These are phyloP conservation scores for Channa striata DNA, from an alignment of 2,797 vertebrate genomes.

Conservation along the genomic window DNA sequence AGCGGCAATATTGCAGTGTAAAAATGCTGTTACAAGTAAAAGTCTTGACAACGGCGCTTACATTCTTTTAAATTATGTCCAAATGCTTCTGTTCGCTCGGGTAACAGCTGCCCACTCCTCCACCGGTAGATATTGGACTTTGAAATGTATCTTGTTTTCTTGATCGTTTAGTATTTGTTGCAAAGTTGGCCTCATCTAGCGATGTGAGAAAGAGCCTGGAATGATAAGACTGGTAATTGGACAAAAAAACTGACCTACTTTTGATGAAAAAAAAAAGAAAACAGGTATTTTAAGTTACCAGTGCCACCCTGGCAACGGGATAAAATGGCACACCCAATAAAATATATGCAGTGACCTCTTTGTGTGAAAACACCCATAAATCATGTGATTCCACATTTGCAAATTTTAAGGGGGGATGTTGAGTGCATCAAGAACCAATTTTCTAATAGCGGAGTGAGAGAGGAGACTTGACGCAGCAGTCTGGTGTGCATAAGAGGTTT, in stretches of 20 bases:
- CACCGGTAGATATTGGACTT: neutral
- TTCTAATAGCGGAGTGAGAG: conserved; percentile 43
- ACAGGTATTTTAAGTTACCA: neutral
- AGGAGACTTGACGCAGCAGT: conserved; percentile 82
- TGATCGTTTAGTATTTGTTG: neutral
- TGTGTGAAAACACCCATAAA: conserved; percentile 5
- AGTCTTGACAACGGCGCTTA: neutral
- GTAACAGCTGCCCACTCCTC: neutral
- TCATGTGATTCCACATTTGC: conserved; percentile 14
- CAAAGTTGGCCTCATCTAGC: neutral
- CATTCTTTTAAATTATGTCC: neutral
- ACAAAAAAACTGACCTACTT: neutral
- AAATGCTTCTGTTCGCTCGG: no score
- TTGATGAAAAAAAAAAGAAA: neutral
- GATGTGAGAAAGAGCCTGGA: neutral
- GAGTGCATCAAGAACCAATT: conserved; percentile 51
- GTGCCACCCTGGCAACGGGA: neutral
- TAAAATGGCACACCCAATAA: neutral
- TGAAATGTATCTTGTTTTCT: neutral
- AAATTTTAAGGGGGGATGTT: neutral
- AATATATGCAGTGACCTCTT: neutral
- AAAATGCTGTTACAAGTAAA: neutral
- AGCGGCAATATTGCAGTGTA: neutral
- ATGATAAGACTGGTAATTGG: neutral
- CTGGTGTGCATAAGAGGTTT: conserved; percentile 76